Evolutionary conservation across 2,797 vertebrate genomes (phyloP).

Genomic region (Sardinella longiceps): DNA sequence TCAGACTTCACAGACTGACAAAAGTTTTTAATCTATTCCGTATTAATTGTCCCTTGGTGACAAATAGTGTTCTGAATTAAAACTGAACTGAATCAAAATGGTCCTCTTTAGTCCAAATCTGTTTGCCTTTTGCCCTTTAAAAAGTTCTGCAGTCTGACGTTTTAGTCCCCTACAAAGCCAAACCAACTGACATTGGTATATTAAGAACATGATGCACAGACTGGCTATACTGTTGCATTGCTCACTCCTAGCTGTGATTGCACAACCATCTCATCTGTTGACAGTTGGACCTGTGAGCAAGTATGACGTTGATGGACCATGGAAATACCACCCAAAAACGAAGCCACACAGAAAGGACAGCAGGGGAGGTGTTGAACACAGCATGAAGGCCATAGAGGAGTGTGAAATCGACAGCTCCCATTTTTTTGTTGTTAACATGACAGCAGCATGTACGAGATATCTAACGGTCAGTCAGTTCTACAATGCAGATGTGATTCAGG

Average conservation of each 20-base stretch:
- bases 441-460: background rate
- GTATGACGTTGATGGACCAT: background rate
- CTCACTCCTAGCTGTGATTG: background rate
- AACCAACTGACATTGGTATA: too few relatives aligned
- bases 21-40: too few relatives aligned
- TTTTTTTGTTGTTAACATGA: background rate
- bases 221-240: background rate
- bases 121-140: background rate
- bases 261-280: slow-evolving; percentile 10
- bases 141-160: too few relatives aligned
- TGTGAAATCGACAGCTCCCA: background rate
- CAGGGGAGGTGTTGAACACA: background rate
- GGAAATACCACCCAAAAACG: background rate
- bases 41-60: too few relatives aligned
- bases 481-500: background rate
- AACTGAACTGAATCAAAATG: too few relatives aligned
- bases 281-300: background rate
- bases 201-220: too few relatives aligned
- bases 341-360: slow-evolving; percentile 1
- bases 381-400: slow-evolving; percentile 1
- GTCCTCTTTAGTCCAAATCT: background rate
- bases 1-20: too few relatives aligned
- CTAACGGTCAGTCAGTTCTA: background rate
- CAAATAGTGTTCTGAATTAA: too few relatives aligned
- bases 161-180: too few relatives aligned